These are phyloP conservation scores for Latrodectus hesperus DNA, from an alignment of 2,888 invertebrate genomes.

Conservation along the genomic window DNA sequence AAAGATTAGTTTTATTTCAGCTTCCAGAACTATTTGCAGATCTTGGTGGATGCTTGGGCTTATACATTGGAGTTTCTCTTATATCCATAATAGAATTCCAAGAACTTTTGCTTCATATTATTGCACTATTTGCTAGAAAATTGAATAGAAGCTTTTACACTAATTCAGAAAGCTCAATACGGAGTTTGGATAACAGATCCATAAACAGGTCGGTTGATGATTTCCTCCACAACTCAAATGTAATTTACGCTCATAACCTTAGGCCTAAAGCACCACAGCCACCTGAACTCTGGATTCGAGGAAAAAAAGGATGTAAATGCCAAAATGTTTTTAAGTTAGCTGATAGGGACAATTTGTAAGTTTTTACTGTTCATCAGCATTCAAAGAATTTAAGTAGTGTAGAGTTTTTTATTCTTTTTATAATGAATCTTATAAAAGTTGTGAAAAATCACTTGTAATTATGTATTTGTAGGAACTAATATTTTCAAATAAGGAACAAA, in stretches of 20 bases:
- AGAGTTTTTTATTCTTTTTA: too few relatives aligned
- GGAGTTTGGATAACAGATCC: conserved; percentile 5
- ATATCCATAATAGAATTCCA: conserved; percentile 61
- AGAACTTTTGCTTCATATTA: conserved; percentile 44
- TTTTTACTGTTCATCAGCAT: neutral
- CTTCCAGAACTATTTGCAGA: conserved; percentile 66
- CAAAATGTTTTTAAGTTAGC: conserved; percentile 21
- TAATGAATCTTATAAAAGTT: too few relatives aligned
- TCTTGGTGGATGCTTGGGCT: conserved; percentile 62
- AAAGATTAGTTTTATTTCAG: conserved; percentile 24
- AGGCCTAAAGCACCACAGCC: conserved; percentile 51
- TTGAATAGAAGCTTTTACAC: conserved; percentile 27
- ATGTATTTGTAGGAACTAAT: too few relatives aligned
- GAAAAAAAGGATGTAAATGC: conserved; percentile 19
- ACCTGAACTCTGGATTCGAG: conserved; percentile 34
- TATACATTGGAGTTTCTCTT: conserved; percentile 61
- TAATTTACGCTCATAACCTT: conserved; percentile 9
- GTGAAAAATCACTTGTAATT: too few relatives aligned
- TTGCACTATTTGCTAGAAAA: conserved; percentile 37
- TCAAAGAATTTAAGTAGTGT: too few relatives aligned
- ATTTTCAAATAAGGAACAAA: too few relatives aligned
- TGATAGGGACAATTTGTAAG: conserved; percentile 23
- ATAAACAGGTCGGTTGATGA: conserved; percentile 31
- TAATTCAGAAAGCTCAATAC: neutral
- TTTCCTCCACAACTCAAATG: conserved; percentile 16